Base-by-base conservation (phyloP, 2,797 vertebrate genomes). In the Macroramphosus scolopax region DNA sequence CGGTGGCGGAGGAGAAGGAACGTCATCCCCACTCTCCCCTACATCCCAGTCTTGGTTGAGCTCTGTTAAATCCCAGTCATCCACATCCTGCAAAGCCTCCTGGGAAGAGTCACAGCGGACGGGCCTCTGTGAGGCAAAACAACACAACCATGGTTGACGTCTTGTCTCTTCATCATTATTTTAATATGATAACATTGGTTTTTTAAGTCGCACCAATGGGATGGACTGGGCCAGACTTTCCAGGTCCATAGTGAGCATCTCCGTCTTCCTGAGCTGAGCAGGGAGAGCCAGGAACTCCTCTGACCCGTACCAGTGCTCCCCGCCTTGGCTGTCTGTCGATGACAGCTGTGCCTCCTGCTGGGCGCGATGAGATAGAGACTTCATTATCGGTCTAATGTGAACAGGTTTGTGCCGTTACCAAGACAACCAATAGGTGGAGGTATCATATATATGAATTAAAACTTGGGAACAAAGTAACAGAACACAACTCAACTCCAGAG, bases 231-330 rank as follows among this genome's bases (percentile, higher is more conserved):
- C 91, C 78, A 98, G 84, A 44, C 87, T 94, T 61, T 96, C 96
- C 68, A 99, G 79, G 53, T 95, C 94, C 82, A 93, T 75, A 11
- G 95, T 90, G 59, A 98, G 76, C 44, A 94, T 89, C 88, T 99
- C 96, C 0, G 95, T 94, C 85, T 97, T 91, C 17, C 78, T 93
- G 24, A 99, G 92, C 60, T 98, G 95, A 31, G 93, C 90, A 1
- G 96, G 96, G 26, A 99, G 92, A 0, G 95, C 93, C 67, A 99
- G 86, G 76, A 97, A 99, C 77, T 99, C 96, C 16, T 99, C 96
- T 0, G 95, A 99, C 9, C 95, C 96, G 16, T 92, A 99, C 95
- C 95, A 99, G 47, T 86, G 85, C 20, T 92, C 89, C 29, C 66
- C 81, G 17, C 85, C 85, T 42, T 89, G 87, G 46, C 67, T 82